Base-by-base conservation (phyloP, 1,140 invertebrate species). In the Bombus picipes region DNA sequence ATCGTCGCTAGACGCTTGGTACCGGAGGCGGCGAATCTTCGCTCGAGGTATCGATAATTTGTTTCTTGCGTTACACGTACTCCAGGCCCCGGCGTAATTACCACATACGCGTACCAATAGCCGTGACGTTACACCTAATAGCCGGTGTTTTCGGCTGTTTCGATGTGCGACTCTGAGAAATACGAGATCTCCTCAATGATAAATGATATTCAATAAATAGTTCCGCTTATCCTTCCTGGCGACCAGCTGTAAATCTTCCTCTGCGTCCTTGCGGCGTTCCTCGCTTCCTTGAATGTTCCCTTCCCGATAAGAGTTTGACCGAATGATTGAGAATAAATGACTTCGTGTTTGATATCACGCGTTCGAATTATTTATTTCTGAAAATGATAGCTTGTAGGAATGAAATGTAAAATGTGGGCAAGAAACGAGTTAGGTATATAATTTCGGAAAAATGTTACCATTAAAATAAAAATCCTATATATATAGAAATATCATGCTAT, bases 1-100 rank as follows among this genome's bases (percentile, higher is more conserved):
- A 92, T 82, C 85, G 70, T 88, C 86, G 86, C 37, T 75, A 82
- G 39, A 81, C 43, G 81, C 72, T 77, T 68, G 18, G 39, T 2
- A 18, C 43, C 57, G 32, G 22, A 72, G 78, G 34, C 68, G 59
- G 57, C 70, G 83, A 78, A 53, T 57, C 43, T 74, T 81, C 12
- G 9, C 62, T 75, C 66, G 32, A 85, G 68, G 37, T 80, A 72
- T 71, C 76, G 75, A 80, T 85, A 85, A 85, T 85, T 85, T 79
- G 83, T 85, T 66, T 66, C 70, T 74, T 37, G 25, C 73, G 39
- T 43, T 15, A 18, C 32, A 4, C 10, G 1, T 18, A 39, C 1
- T 22, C 57, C 34, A 22, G 25, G 5, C 62, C 1, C 6, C 13
- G 34, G 25, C 70, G 47, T 85, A 85, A 85, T 85, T 85, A 78